Evolutionary conservation across 2,888 invertebrate genomes (phyloP).

Genomic region (Nomada fucata): DNA sequence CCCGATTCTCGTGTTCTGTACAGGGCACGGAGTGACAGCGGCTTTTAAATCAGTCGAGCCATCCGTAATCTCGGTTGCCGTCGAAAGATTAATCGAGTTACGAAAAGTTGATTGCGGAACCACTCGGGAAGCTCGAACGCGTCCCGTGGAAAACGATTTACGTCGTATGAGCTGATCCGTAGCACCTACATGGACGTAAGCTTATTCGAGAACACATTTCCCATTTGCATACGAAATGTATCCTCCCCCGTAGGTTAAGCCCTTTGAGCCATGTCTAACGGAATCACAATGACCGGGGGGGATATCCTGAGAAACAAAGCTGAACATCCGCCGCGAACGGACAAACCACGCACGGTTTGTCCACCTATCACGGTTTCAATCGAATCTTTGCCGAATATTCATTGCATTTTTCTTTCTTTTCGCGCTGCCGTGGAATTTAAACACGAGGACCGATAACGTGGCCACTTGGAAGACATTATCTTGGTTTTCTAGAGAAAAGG

Average conservation of each 20-base stretch:
- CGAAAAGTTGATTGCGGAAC: conserved; percentile 62
- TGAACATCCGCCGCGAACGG: conserved; percentile 10
- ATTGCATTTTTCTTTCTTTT: neutral
- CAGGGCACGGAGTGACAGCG: neutral
- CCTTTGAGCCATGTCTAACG: conserved; percentile 72
- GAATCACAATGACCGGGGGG: conserved; percentile 71
- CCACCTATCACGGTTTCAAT: conserved; percentile 7
- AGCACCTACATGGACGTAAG: conserved; percentile 71
- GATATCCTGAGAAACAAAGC: conserved; percentile 68
- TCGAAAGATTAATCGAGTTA: conserved; percentile 59
- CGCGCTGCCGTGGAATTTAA: conserved; percentile 18
- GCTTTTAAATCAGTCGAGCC: conserved; percentile 29
- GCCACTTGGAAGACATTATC: neutral
- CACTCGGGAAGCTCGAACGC: conserved; percentile 25
- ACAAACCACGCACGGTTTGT: too few relatives aligned
- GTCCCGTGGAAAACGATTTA: conserved; percentile 65
- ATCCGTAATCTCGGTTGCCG: conserved; percentile 27
- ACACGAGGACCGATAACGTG: conserved; percentile 31
- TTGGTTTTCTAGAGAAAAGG: too few relatives aligned
- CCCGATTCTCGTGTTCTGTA: too few relatives aligned
- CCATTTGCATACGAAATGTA: conserved; percentile 75
- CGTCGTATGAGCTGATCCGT: conserved; percentile 70
- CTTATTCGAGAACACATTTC: conserved; percentile 75
- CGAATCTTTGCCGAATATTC: conserved; percentile 38
- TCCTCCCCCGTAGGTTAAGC: conserved; percentile 64